These are phyloP conservation scores for Lampropteryx suffumata DNA, from an alignment of 2,888 invertebrate genomes.

Conservation along the genomic window DNA sequence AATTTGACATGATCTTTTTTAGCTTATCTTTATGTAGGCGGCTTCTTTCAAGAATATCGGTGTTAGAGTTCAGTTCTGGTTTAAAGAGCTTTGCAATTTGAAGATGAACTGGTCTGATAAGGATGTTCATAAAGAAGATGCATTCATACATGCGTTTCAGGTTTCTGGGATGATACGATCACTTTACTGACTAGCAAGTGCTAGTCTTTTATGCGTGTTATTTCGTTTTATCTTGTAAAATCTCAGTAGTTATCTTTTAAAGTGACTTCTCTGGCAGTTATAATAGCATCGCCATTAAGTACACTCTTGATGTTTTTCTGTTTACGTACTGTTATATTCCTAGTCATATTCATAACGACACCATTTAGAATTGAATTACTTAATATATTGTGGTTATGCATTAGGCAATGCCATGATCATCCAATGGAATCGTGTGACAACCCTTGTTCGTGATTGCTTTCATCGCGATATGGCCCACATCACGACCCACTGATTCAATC, in stretches of 20 bases:
- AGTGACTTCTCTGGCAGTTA: not conserved
- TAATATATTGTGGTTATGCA: constrained; percentile 29
- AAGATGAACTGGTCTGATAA: constrained; percentile 12
- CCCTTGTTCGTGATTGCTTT: constrained; percentile 66
- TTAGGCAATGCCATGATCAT: constrained; percentile 41
- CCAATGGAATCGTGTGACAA: constrained; percentile 52
- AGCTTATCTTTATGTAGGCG: constrained; percentile 22
- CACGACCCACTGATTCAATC: constrained; percentile 59
- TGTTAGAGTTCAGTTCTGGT: constrained; percentile 13
- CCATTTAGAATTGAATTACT: constrained; percentile 12
- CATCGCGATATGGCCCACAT: constrained; percentile 65
- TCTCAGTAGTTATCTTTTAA: not conserved
- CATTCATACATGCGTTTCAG: constrained; percentile 9
- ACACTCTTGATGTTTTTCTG: too few relatives aligned
- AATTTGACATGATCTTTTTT: constrained; percentile 16
- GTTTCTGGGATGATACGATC: constrained; percentile 9
- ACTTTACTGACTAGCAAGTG: not conserved
- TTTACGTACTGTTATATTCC: too few relatives aligned
- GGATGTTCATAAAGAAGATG: constrained; percentile 8
- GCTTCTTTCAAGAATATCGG: constrained; percentile 23
- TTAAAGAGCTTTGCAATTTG: constrained; percentile 14
- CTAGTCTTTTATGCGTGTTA: constrained; percentile 1
- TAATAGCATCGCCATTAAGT: not conserved
- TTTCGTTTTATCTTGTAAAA: constrained; percentile 2
- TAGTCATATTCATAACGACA: not conserved